Evolutionary conservation across 2,797 vertebrate species (phyloP), one percentile per base, ranked within the genome.

Genomic region (Chaetophractus vellerosus): DNA sequence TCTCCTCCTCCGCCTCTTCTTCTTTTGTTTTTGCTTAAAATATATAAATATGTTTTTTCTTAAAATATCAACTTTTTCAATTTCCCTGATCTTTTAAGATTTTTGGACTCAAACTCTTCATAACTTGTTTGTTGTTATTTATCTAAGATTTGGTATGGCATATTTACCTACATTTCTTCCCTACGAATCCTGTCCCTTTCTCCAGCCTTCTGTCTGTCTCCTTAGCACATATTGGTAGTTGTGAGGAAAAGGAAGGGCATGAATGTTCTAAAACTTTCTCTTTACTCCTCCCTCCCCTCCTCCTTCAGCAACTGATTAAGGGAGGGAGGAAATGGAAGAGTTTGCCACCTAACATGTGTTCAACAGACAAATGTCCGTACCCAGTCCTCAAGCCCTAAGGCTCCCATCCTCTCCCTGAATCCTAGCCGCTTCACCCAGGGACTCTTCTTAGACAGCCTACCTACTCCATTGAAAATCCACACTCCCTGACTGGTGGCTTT

Each of bases 31-130:
- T 92, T 45, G 59, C 74, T 85, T 91, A 50, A 48, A 82, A 55
- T 12, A 18, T 28, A 64, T 87, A 74, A 23, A 5, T 10, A 75
- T 23, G 68, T 79, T 48, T 48, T 64, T 82, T 55, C 45, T 92
- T 76, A 78, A 93, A 79, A 68, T 76, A 31, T 26, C 15, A 45
- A 28, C n/a, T 31, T 94, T 74, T 78, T 66, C 23, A 68, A 23
- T 64, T 94, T 93, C 16, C 16, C 36, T 85, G 28, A n/a, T 45
- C 87, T 84, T 50, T 38, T 50, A 61, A 78, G 16, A 90, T 72
- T 86, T 83, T 15, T 50, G 24, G 74, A 3, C 38, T 88, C 55
- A 92, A 66, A 83, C 15, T 66, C 72, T 74, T 84, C 12, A 38
- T 19, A 79, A 33, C 24, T 59, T 76, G 26, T 59, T 86, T 75